Conservation (phyloP, 2,797 vertebrate genomes). For the Hirundo rustica region DNA sequence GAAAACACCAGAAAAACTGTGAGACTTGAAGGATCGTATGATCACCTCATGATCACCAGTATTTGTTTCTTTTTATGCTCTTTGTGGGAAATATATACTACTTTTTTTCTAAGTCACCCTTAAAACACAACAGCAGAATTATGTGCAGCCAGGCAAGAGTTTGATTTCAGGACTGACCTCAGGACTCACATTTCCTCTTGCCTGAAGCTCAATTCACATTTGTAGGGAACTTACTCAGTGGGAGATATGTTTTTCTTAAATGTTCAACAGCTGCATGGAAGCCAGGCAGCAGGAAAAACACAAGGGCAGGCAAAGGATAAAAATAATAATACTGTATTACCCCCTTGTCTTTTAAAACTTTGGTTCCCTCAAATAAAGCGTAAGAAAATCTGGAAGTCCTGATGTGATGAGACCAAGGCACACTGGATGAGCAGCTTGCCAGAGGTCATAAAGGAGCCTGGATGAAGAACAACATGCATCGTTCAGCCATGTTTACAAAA, state of each 20-base stretch:
- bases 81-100: neutral
- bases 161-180: slow-evolving; percentile 54
- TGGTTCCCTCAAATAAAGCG: neutral
- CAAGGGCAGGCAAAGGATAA: slow-evolving; percentile 5
- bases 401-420: neutral
- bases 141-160: neutral
- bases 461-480: neutral
- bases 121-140: slow-evolving; percentile 42
- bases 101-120: neutral
- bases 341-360: slow-evolving; percentile 25
- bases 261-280: slow-evolving; percentile 59
- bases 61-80: neutral
- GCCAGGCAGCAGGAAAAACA: slow-evolving; percentile 27
- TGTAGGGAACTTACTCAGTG: slow-evolving; percentile 53
- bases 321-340: slow-evolving; percentile 11
- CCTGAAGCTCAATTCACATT: slow-evolving; percentile 44
- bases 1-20: neutral
- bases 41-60: slow-evolving; percentile 6
- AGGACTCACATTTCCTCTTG: slow-evolving; percentile 56
- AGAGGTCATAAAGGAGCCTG: neutral
- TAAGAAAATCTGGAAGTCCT: slow-evolving; percentile 15
- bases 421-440: neutral
- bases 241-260: slow-evolving; percentile 62
- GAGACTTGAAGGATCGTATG: neutral
- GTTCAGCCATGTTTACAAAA: slow-evolving; percentile 7